Evolutionary conservation across 2,888 invertebrate genomes (phyloP), one percentile per base, ranked within the genome.

Genomic region (Andrena camellia): DNA sequence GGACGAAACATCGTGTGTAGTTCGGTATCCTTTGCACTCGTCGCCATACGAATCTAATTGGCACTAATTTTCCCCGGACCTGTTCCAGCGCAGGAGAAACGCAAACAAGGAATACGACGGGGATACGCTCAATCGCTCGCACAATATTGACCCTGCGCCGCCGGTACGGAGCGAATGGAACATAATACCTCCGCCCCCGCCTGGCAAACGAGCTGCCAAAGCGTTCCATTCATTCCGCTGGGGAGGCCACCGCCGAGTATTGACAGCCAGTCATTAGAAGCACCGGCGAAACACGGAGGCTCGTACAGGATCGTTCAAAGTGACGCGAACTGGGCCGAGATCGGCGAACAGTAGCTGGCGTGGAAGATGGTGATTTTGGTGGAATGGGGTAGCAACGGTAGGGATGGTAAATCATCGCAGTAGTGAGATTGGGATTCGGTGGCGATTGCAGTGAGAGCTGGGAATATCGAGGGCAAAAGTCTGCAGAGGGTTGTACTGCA

Each of bases 211-310:
- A 86, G 63, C 85, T 85, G 88, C 78, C 83, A 83, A 84, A 84
- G 85, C 85, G 81, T 88, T 84, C 88, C 89, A 93, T 91, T 92
- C 90, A 92, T 86, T 73, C 81, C 42, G 26, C 17, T 54, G 64
- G 81, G 75, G 78, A 67, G 42, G 79, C 57, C 71, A 57, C 77
- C 26, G 57, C 76, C 85, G 88, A 85, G 83, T 90, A 93, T 92
- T 93, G 93, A 93, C 93, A 93, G 93, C 91, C 91, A 91, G 92
- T 93, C 93, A 93, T 93, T 93, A 92, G 90, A 69, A 76, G 80
- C 86, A 86, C 85, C 86, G 72, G 63, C 83, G 68, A 71, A 86
- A 79, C 74, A 64, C 20, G 52, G 26, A 10, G 60, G 26, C 48
- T 48, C 20, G 31, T 63, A 74, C 70, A 54, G 52, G 54, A 64